Percentiles rank a stretch among this genome's conserved stretches.
These are phyloP conservation scores for Phacellophora camtschatica DNA, from an alignment of 30 jellyfish, hydroid and myxozoan species.

Conservation along the genomic window DNA sequence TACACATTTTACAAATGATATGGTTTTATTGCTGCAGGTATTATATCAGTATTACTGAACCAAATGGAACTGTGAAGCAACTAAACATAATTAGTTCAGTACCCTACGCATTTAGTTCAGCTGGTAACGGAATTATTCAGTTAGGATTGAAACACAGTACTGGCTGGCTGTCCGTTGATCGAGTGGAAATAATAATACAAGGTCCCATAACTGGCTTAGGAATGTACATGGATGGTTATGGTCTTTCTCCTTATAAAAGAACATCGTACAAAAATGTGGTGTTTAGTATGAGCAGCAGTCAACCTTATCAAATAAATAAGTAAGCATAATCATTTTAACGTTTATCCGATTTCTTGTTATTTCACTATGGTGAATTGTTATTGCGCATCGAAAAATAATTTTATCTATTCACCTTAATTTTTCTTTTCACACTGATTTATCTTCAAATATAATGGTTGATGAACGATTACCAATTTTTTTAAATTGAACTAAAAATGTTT, in stretches of 20 bases:
- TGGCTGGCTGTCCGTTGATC: slow-evolving; percentile 45
- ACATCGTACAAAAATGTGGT: not conserved
- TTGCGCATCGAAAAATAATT: not conserved
- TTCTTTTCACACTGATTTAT: no score
- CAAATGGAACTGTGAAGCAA: not conserved
- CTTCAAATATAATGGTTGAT: no score
- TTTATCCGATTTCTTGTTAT: not conserved
- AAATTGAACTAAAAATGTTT: no score
- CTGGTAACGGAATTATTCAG: slow-evolving; percentile 5
- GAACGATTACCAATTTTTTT: no score
- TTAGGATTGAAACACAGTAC: slow-evolving; percentile 9
- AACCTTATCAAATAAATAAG: slow-evolving; percentile 7
- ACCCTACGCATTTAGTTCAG: not conserved
- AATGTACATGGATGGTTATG: slow-evolving; percentile 11
- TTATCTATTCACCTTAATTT: no score
- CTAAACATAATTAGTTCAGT: not conserved
- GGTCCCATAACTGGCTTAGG: slow-evolving; percentile 17
- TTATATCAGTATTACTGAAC: slow-evolving; percentile 13
- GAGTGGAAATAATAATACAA: not conserved
- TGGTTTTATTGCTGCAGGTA: not conserved
- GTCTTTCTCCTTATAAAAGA: slow-evolving; percentile 5
- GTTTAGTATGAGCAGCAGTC: not conserved
- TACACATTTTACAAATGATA: no score
- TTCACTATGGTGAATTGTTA: not conserved
- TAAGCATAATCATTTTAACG: no score